Evolutionary conservation across 1,140 invertebrate species (phyloP), one percentile per base, ranked within the genome.

Genomic region (Drosophila sechellia): DNA sequence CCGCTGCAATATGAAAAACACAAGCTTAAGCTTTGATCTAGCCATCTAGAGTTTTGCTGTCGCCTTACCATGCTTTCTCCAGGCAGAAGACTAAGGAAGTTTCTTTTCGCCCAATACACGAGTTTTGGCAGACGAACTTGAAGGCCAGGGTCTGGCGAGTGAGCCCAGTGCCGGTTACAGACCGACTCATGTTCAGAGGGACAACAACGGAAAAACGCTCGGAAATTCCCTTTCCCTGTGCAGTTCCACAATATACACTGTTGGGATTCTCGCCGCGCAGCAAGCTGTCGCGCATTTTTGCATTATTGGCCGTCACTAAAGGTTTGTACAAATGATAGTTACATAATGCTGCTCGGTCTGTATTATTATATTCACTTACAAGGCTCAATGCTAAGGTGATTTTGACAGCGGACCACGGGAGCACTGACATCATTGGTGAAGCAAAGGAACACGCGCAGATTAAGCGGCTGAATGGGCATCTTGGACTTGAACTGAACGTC

Each of bases 61-160:
- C 11, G 13, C 8, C 63, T 45, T 52, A 92, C 91, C 66, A 80
- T 12, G 50, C 40, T 46, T 75, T 89, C 52, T 92, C 91, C 15
- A 92, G 45, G 35, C 86, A 75, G 60, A 92, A 92, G 5, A 92
- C 59, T 27, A 91, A 25, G 40, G 75, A 66, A 0, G 90, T 92
- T 56, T 91, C 84, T 49, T 84, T 87, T 39, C 91, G 84, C 5
- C 89, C 89, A 56, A 92, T 77, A 46, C 91, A 92, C 3, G 91
- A 92, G 48, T 92, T 92, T 40, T 91, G 89, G 27, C 91, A 92
- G 4, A 77, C 74, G 34, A 92, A 92, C 34, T 77, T 87, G 4
- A 92, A 78, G 17, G 80, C 91, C n/a, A 91, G 58, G 8, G 90
- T 86, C 54, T 92, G 91, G 1, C 77, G 72, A 1, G 90, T 55